Evolutionary conservation across 2,797 vertebrate genomes (phyloP), one percentile per base, ranked within the genome.

Genomic region (Halcyon badia): DNA sequence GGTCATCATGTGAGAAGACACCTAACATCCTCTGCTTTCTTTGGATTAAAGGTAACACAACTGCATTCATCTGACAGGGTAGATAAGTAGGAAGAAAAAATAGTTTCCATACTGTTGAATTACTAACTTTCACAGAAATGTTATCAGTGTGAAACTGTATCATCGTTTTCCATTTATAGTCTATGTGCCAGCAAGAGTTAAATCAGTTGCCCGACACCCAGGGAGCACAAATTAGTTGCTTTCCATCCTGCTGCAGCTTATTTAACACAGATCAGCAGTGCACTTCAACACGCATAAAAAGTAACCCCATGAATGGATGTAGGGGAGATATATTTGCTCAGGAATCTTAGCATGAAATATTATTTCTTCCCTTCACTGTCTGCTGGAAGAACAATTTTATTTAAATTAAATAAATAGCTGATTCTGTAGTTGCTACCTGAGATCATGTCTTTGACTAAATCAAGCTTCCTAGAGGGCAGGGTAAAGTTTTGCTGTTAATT

Each of bases 341-440:
- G 71, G n/a, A 71, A 57, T 85, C 83, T 58, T 84, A 77, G 71
- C 64, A 48, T 88, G 83, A 85, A 30, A 3, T 77, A 77, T 82
- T 84, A 83, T 89, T 87, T 93, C 60, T 91, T 94, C 41, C 56
- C 30, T 64, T 85, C 39, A 24, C 71, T 87, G 33, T 80, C 68
- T 49, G 20, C 56, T 92, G 78, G 88, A 93, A 93, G 54, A 93
- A 42, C 15, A 12, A 28, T 61, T 94, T 92, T 69, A 78, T 87
- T 95, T 87, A 80, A 96, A 94, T 92, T 78, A 83, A 94, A 83
- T 95, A 94, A 93, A 85, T 33, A 87, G 64, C 78, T 83, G 90
- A 75, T 89, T 75, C 61, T 78, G 42, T 90, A 77, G 73, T 49
- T 83, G 58, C 78, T 84, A 68, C 78, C 64, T 90, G 86, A 90